A percentile compares a stretch with the other conserved stretches of the same genome.
Conservation (phyloP, 2,113 vertebrate genomes). For the Panthera tigris region DNA sequence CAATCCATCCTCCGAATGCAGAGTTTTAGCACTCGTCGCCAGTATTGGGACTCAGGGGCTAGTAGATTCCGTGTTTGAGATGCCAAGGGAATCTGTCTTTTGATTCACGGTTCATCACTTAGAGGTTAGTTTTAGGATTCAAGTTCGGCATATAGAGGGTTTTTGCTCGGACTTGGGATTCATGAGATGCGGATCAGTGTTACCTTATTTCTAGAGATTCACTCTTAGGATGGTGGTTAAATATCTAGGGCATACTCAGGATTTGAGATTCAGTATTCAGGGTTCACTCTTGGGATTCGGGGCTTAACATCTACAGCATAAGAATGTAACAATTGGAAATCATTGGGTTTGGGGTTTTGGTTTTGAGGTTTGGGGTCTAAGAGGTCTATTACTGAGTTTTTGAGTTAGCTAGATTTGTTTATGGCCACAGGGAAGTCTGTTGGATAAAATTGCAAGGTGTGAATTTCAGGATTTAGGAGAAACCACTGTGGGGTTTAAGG, state of each 20-base stretch:
- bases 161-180: not conserved
- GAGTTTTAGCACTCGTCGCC: not conserved
- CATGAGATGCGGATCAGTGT: not conserved
- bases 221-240: not conserved
- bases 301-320: not conserved
- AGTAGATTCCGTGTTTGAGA: not conserved
- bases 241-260: not conserved
- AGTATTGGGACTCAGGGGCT: not conserved
- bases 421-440: not conserved
- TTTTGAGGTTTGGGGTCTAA: not conserved
- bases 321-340: not conserved
- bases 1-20: not conserved
- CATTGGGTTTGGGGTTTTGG: not conserved
- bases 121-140: slow-evolving; percentile 3
- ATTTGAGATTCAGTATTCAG: not conserved
- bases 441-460: not conserved
- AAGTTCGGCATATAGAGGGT: not conserved
- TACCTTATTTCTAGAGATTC: not conserved
- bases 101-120: not conserved
- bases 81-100: not conserved
- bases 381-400: not conserved
- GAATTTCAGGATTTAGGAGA: slow-evolving; percentile 20
- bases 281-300: not conserved
- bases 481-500: not conserved
- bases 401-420: slow-evolving; percentile 1